phyloP scores from a whole-genome alignment of 2,888 invertebrate species.

The Lordiphosa andalusiaca region DNA sequence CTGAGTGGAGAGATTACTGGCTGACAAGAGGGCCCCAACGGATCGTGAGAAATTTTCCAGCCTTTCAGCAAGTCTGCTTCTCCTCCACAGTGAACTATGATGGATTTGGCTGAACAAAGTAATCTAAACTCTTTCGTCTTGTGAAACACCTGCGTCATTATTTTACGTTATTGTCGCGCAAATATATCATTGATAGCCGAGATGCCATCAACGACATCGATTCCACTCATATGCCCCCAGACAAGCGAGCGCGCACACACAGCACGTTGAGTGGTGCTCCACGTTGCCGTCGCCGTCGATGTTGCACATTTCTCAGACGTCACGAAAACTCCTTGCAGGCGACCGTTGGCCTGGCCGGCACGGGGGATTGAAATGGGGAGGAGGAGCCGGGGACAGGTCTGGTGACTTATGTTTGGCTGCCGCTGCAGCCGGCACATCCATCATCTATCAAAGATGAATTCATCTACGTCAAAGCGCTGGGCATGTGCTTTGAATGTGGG shows the following conservation, averaged over 20 bases:
- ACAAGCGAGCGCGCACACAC: conserved; percentile 14
- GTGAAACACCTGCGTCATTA: conserved; percentile 77
- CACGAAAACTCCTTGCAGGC: conserved; percentile 49
- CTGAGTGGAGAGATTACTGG: conserved; percentile 43
- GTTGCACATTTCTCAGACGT: conserved; percentile 76
- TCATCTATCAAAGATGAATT: conserved; percentile 78
- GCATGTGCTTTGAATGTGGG: conserved; percentile 66
- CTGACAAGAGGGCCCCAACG: conserved; percentile 39
- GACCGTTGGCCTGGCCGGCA: conserved; percentile 27
- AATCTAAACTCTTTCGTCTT: conserved; percentile 68
- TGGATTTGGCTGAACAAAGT: conserved; percentile 43
- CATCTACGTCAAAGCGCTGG: conserved; percentile 70
- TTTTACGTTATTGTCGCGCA: conserved; percentile 73
- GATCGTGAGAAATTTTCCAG: conserved; percentile 56
- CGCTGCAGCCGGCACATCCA: conserved; percentile 74
- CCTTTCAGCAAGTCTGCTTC: not conserved
- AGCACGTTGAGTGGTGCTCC: conserved; percentile 16
- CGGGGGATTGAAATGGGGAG: conserved; percentile 8
- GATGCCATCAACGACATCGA: conserved; percentile 41
- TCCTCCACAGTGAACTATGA: conserved; percentile 13
- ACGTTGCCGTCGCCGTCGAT: conserved; percentile 44
- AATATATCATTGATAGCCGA: conserved; percentile 64
- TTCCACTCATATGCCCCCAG: conserved; percentile 43
- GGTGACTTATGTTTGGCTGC: conserved; percentile 76
- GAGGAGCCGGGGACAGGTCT: conserved; percentile 18